Base-by-base conservation (phyloP, 2,888 invertebrate species). In the Microplitis deprimator region DNA sequence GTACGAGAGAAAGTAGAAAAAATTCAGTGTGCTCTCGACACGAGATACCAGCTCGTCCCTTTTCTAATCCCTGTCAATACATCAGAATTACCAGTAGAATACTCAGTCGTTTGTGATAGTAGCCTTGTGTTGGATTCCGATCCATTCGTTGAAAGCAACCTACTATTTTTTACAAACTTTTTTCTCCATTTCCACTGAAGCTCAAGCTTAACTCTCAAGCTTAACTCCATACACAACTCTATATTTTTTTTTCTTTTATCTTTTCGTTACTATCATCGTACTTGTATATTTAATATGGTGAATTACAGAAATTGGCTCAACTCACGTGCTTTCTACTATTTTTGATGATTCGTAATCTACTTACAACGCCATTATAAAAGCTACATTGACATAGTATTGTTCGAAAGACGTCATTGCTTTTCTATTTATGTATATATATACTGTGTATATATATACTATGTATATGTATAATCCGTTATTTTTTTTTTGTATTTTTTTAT, bases 31-130 rank as follows among this genome's bases (percentile, higher is more conserved):
- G 50, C 60, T 70, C 29, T 29, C 20, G 6, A 70, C 38, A 20
- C 29, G n/a, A 70, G 50, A 59, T 64, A 50, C 39, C 67, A 62
- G 65, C 65, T 68, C 72, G 65, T 68, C 59, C 72, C 73, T 71
- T 80, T 74, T 62, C 77, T 81, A 79, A 81, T 81, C 81, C 81
- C 59, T 59, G 75, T 81, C 81, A 78, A 81, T 81, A 80, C 79
- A 80, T 81, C 79, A 80, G 79, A 70, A 78, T 81, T 81, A 80
- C 80, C 69, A 72, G 67, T 75, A 72, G 76, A 60, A 70, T 64
- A 77, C 75, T 76, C 70, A 68, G 76, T 50, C 61, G 77, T 73
- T 73, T 41, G 71, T 62, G 70, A 76, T 75, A 77, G 62, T 65
- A 29, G 20, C 20, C 20, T 65, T 29, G 20, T 73, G 75, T 76